Evolutionary conservation across 2,888 invertebrate species (phyloP).

Genomic region (Coleophora deauratella): DNA sequence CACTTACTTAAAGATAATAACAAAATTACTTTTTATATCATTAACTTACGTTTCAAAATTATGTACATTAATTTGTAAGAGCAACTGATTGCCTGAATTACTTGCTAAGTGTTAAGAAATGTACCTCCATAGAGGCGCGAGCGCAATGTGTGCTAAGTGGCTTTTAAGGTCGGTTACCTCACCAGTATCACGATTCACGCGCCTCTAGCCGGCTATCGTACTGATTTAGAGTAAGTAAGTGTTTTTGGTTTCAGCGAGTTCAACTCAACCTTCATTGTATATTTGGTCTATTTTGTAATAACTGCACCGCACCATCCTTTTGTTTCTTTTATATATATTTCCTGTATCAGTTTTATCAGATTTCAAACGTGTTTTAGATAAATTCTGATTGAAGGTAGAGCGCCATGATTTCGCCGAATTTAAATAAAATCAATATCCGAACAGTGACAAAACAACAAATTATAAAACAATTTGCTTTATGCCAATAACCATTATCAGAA

Average conservation of each 20-base stretch:
- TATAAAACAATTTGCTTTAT: too few relatives aligned
- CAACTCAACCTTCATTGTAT: conserved; percentile 31
- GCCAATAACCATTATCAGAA: too few relatives aligned
- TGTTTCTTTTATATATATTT: neutral
- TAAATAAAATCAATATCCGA: too few relatives aligned
- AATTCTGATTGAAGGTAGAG: conserved; percentile 6
- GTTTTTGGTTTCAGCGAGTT: too few relatives aligned
- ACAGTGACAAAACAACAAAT: too few relatives aligned
- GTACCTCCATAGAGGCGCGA: conserved; percentile 42
- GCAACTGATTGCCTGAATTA: conserved; percentile 44
- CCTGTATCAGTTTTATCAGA: conserved; percentile 2
- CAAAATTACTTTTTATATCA: too few relatives aligned
- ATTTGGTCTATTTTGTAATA: conserved; percentile 36
- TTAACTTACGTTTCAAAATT: neutral
- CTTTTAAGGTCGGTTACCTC: conserved; percentile 71
- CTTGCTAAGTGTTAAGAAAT: conserved; percentile 60
- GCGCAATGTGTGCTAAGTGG: conserved; percentile 60
- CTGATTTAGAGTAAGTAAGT: conserved; percentile 40
- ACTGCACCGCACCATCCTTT: conserved; percentile 11
- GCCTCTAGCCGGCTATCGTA: conserved; percentile 39
- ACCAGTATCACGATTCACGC: conserved; percentile 34
- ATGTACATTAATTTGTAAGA: conserved; percentile 9
- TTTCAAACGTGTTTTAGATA: neutral
- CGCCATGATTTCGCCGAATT: too few relatives aligned
- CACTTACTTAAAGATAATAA: too few relatives aligned